Conservation (phyloP, 2,113 vertebrate genomes). For the Syngnathus floridae region DNA sequence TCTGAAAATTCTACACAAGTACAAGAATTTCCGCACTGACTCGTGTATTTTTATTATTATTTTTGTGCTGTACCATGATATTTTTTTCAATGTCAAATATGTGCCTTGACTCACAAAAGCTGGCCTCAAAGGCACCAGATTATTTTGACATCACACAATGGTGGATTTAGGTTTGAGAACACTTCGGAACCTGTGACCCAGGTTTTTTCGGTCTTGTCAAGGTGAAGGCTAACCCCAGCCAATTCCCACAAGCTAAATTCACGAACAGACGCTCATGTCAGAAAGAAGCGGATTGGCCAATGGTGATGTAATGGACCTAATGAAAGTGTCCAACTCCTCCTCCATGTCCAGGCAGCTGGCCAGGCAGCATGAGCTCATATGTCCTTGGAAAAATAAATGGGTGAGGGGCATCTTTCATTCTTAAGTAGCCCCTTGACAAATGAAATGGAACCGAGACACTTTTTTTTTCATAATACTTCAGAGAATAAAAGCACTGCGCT, state of each 20-base stretch:
- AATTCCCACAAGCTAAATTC: slow-evolving; percentile 27
- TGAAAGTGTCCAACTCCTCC: slow-evolving; percentile 50
- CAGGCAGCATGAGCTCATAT: slow-evolving; percentile 64
- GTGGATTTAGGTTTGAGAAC: not conserved
- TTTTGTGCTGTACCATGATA: not conserved
- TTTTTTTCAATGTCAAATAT: not conserved
- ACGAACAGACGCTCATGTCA: slow-evolving; percentile 19
- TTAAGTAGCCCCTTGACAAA: slow-evolving; percentile 56
- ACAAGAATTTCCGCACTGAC: too few species aligned
- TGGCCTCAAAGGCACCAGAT: not conserved
- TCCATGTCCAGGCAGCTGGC: slow-evolving; percentile 44
- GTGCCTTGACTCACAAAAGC: not conserved
- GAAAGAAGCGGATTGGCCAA: slow-evolving; percentile 51
- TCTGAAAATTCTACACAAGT: not conserved
- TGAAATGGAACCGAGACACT: slow-evolving; percentile 46
- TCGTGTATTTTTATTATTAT: too few species aligned
- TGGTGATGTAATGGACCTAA: slow-evolving; percentile 67
- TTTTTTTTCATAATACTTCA: slow-evolving; percentile 35
- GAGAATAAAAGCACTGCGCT: slow-evolving; percentile 30
- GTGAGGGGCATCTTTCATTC: slow-evolving; percentile 47
- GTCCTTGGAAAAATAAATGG: slow-evolving; percentile 50
- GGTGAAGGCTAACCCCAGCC: not conserved
- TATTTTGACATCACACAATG: not conserved
- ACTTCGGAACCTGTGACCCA: slow-evolving; percentile 18
- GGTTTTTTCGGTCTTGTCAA: not conserved